phyloP scores from a whole-genome alignment of 2,888 invertebrate species.

The Agyllia agylla region DNA sequence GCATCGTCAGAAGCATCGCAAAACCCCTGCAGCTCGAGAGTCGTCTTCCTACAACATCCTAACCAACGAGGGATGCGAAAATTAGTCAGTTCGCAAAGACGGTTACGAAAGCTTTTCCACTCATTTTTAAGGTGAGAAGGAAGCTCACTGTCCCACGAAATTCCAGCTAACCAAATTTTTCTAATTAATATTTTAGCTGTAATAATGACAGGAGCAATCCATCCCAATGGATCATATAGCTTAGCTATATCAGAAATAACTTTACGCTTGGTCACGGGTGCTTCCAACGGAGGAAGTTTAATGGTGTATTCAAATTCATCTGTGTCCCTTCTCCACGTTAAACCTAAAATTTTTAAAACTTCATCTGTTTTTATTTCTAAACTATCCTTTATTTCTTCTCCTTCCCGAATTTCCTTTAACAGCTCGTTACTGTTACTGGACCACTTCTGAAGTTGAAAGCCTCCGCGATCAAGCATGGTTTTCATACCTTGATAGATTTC shows the following conservation, averaged over 20 bases:
- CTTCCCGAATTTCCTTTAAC: neutral
- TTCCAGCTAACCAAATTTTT: constrained; percentile 76
- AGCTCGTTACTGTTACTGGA: neutral
- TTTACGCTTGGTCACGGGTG: constrained; percentile 11
- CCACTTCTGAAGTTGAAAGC: neutral
- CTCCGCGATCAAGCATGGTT: neutral
- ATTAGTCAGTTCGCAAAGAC: neutral
- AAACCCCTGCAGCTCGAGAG: constrained; percentile 69
- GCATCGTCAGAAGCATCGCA: constrained; percentile 67
- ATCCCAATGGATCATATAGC: constrained; percentile 67
- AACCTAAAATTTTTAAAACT: neutral
- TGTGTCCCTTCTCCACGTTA: neutral
- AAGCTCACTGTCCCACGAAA: constrained; percentile 76
- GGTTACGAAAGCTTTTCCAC: constrained; percentile 72
- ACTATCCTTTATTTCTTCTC: constrained; percentile 45
- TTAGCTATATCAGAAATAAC: constrained; percentile 8
- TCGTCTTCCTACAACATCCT: constrained; percentile 22
- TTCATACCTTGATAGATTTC: neutral
- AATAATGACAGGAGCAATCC: constrained; percentile 78
- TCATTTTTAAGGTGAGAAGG: constrained; percentile 18
- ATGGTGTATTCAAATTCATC: neutral
- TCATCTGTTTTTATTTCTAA: neutral
- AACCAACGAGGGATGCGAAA: neutral
- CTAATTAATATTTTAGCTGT: constrained; percentile 78
- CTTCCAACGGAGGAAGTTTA: neutral